Evolutionary conservation across 1,140 invertebrate species (phyloP), one percentile per base, ranked within the genome.

Genomic region (Tribolium madens): DNA sequence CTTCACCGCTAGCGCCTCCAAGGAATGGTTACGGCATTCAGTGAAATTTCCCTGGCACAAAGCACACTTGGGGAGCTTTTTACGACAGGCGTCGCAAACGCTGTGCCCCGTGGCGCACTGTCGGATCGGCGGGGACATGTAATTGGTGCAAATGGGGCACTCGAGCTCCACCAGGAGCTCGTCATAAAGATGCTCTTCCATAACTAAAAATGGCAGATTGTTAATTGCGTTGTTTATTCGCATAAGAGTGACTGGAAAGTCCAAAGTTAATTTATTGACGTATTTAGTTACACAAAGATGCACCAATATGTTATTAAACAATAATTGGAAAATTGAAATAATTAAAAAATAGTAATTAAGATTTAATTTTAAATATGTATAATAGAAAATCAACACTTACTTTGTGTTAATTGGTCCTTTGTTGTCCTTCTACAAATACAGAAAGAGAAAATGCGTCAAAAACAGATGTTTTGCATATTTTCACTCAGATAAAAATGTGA

Each of bases 101-200:
- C 80, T 81, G 31, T 81, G 80, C 0, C 80, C 80, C 2, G 75
- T 78, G 17, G 73, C 57, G 31, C 80, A 81, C 50, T 77, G 76
- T 4, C 71, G 42, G 18, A 81, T 81, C 12, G 80, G 80, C 5
- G 77, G 75, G 3, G 21, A 13, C 80, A 81, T 78, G 71, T 78
- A 78, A 52, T 80, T 75, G 21, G 68, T 73, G 47, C 80, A 81
- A 26, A 80, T 70, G 2, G 80, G 80, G 68, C 80, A 81, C 60
- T 81, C 77, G 6, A 81, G 33, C 53, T 79, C 80, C n/a, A 52
- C 14, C n/a, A 81, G 60, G 26, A 81, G 72, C 12, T 77, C 64
- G 36, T 70, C 77, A 12, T 64, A 64, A 10, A 64, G 14, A 4
- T 64, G 10, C 6, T 64, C 26, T 33, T 64, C 57, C 57, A 64